A percentile compares a stretch with the other conserved stretches of the same genome.
Evolutionary conservation across 2,797 vertebrate species (phyloP).

Genomic region (Poeciliopsis infans): DNA sequence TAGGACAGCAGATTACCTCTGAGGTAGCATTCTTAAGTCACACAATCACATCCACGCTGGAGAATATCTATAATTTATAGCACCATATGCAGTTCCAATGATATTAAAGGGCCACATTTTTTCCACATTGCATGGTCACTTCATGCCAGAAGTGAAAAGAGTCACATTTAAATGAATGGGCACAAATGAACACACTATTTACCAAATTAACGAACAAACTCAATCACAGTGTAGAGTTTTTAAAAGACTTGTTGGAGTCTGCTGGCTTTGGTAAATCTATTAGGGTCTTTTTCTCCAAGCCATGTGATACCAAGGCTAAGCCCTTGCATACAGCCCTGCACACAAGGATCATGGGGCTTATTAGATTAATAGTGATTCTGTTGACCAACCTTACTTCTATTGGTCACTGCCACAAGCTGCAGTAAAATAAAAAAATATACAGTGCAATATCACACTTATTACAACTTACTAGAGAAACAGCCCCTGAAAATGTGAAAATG

Average conservation of each 20-base stretch:
- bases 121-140: slow-evolving; percentile 47
- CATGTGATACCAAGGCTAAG: slow-evolving; percentile 80
- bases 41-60: slow-evolving; percentile 60
- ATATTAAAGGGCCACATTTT: slow-evolving; percentile 54
- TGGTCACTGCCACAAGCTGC: slow-evolving; percentile 51
- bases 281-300: slow-evolving; percentile 44
- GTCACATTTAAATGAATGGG: slow-evolving; percentile 8
- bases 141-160: slow-evolving; percentile 41
- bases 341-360: slow-evolving; percentile 76
- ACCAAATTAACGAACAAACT: slow-evolving; percentile 10
- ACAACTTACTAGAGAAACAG: neutral
- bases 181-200: slow-evolving; percentile 16
- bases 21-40: slow-evolving; percentile 64
- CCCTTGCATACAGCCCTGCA: slow-evolving; percentile 69
- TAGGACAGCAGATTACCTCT: slow-evolving; percentile 67
- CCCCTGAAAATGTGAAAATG: neutral
- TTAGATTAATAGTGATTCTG: slow-evolving; percentile 81
- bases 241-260: slow-evolving; percentile 43
- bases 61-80: slow-evolving; percentile 77
- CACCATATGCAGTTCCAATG: slow-evolving; percentile 56
- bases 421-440: slow-evolving; percentile 17
- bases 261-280: slow-evolving; percentile 42
- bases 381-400: slow-evolving; percentile 66
- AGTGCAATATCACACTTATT: slow-evolving; percentile 7
- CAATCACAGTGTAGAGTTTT: neutral